phyloP scores from a whole-genome alignment of 2,888 invertebrate genomes.

The Synergus laeviventris region DNA sequence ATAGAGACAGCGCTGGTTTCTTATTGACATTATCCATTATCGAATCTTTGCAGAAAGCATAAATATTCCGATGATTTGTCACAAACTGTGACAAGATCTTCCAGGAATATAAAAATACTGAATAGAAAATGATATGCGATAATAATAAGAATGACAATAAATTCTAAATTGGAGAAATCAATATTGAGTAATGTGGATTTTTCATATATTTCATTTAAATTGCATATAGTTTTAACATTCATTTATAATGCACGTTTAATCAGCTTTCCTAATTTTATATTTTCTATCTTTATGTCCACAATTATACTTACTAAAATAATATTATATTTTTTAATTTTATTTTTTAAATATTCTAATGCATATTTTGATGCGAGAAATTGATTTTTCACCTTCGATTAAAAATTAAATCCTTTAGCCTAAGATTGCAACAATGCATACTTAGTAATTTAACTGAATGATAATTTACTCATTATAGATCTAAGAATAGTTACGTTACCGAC shows the following conservation, averaged over 20 bases:
- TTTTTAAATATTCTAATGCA: no score
- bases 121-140: not conserved
- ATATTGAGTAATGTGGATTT: not conserved
- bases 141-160: not conserved
- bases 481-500: not conserved
- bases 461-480: not conserved
- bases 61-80: not conserved
- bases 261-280: not conserved
- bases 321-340: no score
- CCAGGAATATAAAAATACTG: not conserved
- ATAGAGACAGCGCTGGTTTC: not conserved
- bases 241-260: no score
- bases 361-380: not conserved
- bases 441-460: not conserved
- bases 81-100: not conserved
- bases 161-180: not conserved
- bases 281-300: not conserved
- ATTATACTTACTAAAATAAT: not conserved
- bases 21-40: not conserved
- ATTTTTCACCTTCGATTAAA: not conserved
- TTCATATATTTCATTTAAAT: not conserved
- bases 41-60: not conserved
- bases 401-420: not conserved
- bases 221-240: not conserved
- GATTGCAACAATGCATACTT: not conserved